phyloP scores from a whole-genome alignment of 2,888 invertebrate genomes.

The Sisyra nigra region DNA sequence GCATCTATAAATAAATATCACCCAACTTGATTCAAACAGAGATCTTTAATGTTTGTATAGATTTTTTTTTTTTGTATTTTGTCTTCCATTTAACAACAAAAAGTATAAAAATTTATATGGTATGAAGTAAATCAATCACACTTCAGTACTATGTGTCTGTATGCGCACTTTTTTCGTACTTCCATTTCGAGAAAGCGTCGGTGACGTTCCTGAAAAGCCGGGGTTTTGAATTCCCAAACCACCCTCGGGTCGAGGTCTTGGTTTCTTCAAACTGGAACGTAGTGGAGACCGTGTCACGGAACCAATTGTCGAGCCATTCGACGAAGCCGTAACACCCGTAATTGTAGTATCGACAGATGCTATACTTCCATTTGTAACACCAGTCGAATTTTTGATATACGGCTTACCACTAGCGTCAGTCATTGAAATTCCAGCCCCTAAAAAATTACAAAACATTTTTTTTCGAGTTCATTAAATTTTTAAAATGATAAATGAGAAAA shows the following conservation, averaged over 20 bases:
- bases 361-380: slow-evolving; percentile 37
- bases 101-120: background rate
- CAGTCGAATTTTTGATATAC: slow-evolving; percentile 44
- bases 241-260: slow-evolving; percentile 42
- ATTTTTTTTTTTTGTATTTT: background rate
- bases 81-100: background rate
- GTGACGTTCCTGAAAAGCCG: slow-evolving; percentile 68
- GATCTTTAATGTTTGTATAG: too few relatives aligned
- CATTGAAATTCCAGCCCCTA: slow-evolving; percentile 54
- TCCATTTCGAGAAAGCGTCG: slow-evolving; percentile 66
- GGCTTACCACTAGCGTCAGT: slow-evolving; percentile 79
- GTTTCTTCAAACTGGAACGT: slow-evolving; percentile 71
- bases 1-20: too few relatives aligned
- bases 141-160: slow-evolving; percentile 83
- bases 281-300: slow-evolving; percentile 44
- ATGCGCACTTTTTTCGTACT: slow-evolving; percentile 84
- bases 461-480: too few relatives aligned
- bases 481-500: too few relatives aligned
- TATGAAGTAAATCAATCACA: slow-evolving; percentile 30
- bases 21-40: too few relatives aligned
- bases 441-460: background rate
- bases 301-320: slow-evolving; percentile 30
- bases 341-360: slow-evolving; percentile 56
- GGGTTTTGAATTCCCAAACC: slow-evolving; percentile 77
- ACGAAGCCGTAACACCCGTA: slow-evolving; percentile 38